Evolutionary conservation across 37 sponge, comb jelly and placozoan genomes (phyloP).

Genomic region (Aphrocallistes beatrix): DNA sequence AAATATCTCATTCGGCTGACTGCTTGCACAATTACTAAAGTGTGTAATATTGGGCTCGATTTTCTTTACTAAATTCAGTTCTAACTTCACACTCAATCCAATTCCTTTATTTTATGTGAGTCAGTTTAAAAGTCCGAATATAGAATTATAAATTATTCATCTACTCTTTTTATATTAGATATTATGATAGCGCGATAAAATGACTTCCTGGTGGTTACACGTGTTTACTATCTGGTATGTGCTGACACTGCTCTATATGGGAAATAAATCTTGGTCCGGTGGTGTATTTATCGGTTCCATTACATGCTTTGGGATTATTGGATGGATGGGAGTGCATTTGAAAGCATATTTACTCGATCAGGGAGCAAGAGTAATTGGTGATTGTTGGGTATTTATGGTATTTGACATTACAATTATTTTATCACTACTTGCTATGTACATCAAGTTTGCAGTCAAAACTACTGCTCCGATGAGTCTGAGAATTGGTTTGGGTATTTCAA

Average conservation of each 20-base stretch:
- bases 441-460: neutral
- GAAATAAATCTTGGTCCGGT: neutral
- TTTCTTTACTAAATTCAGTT: too few relatives aligned
- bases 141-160: too few relatives aligned
- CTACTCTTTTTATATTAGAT: too few relatives aligned
- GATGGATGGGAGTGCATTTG: neutral
- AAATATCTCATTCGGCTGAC: too few relatives aligned
- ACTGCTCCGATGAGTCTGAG: neutral
- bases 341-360: neutral
- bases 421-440: neutral
- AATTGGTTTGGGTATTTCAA: neutral
- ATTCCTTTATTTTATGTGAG: too few relatives aligned
- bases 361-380: neutral
- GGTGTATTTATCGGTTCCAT: neutral
- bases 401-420: neutral
- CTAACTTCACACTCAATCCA: too few relatives aligned
- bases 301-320: neutral
- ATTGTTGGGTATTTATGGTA: neutral
- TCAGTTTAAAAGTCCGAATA: too few relatives aligned
- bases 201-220: neutral
- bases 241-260: neutral
- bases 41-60: too few relatives aligned
- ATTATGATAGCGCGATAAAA: too few relatives aligned
- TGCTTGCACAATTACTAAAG: too few relatives aligned
- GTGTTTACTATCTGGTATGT: neutral